Base-by-base conservation (phyloP, 1,140 invertebrate genomes). In the Lasioglossum albipes region DNA sequence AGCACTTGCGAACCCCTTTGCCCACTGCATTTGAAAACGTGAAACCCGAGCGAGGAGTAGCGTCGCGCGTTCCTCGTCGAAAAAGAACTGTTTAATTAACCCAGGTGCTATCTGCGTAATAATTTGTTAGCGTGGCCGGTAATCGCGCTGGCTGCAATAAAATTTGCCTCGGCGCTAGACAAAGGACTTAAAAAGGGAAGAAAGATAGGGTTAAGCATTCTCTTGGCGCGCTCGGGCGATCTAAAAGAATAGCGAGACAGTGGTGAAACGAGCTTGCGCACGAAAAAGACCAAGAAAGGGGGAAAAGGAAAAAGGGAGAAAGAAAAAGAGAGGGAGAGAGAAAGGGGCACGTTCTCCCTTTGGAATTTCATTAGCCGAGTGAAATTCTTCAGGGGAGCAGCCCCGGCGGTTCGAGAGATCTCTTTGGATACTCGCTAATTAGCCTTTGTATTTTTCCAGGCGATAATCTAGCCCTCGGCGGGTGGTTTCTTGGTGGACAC, bases 401-500 rank as follows among this genome's bases (percentile, higher is more conserved):
- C 57, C 20, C 0, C 0, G 57, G 36, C 36, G 36, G 2, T 36
- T 36, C 36, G 36, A 36, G 42, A 49, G 75, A 70, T 70, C 22
- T 6, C 16, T 5, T 3, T 45, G 49, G 45, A 31, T 68, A 67
- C 41, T 49, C 10, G 72, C 18, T 81, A 81, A 81, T 81, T 75
- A 45, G n/a, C n/a, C 66, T 72, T 67, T 67, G 75, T 62, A 61
- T 74, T 74, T 65, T 80, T 83, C 64, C 61, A 78, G 69, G 49
- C 36, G 54, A 77, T 81, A 82, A 87, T 74, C 89, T 85, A 91
- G 89, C 78, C 85, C 89, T 45, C 94, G 6, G 94, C 95, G 10
- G 94, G 94, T n/a, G 94, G 93, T 86, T 94, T 94, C 36, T 94
- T 88, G 62, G 92, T 77, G 27, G 91, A 90, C 72, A 92, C 80